A percentile compares a stretch with the other conserved stretches of the same genome.
These are phyloP conservation scores for Plebejus melissa DNA, from an alignment of 2,888 invertebrate species.

Conservation along the genomic window DNA sequence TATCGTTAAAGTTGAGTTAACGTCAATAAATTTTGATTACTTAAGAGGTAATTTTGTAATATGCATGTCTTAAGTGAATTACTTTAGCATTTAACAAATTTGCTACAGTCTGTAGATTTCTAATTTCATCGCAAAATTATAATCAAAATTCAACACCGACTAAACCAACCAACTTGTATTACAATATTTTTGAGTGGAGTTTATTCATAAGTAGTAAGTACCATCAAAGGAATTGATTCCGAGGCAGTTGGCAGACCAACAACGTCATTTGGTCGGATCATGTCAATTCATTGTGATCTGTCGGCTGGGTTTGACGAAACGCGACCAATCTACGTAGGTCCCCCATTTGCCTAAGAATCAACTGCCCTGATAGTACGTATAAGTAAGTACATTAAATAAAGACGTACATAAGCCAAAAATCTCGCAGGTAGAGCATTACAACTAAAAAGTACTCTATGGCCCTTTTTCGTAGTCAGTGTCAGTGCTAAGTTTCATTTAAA, in stretches of 20 bases:
- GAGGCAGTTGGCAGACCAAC: too few relatives aligned
- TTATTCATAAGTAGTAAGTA: too few relatives aligned
- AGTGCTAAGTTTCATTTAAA: background rate
- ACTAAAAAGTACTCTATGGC: background rate
- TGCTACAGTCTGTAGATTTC: background rate
- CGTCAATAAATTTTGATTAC: background rate
- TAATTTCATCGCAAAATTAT: background rate
- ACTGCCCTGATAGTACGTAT: too few relatives aligned
- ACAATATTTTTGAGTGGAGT: too few relatives aligned
- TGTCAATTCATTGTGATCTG: too few relatives aligned
- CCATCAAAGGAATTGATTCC: too few relatives aligned
- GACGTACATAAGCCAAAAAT: background rate
- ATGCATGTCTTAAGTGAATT: background rate
- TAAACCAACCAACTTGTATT: too few relatives aligned
- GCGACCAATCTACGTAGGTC: too few relatives aligned
- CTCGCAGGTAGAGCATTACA: background rate
- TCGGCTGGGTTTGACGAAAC: too few relatives aligned
- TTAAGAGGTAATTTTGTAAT: conserved; percentile 5
- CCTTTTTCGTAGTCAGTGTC: background rate
- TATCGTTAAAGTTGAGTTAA: conserved; percentile 7
- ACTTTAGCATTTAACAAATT: background rate
- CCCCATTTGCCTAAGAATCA: too few relatives aligned
- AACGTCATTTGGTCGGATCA: too few relatives aligned
- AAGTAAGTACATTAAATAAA: background rate
- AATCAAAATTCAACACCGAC: background rate